Conservation (phyloP, 2,888 invertebrate species). For the Epinotia bilunana region DNA sequence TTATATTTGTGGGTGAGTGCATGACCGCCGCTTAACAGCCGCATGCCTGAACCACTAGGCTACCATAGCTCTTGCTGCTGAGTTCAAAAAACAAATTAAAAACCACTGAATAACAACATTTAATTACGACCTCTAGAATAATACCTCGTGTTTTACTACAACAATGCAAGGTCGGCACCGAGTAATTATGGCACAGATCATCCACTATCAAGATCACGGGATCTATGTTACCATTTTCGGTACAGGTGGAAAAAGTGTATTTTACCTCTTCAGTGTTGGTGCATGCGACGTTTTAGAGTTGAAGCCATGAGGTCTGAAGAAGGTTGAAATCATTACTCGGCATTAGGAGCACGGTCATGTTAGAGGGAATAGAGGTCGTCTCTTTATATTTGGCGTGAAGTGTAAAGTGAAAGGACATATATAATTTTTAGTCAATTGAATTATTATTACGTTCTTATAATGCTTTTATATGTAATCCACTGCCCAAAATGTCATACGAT, state of each 20-base stretch:
- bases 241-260: not conserved
- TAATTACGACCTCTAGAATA: constrained; percentile 27
- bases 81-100: too few relatives aligned
- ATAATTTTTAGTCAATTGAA: too few relatives aligned
- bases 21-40: too few relatives aligned
- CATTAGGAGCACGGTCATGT: constrained; percentile 11
- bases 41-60: too few relatives aligned
- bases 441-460: too few relatives aligned
- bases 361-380: not conserved
- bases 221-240: constrained; percentile 2
- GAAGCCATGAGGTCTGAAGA: not conserved
- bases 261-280: not conserved
- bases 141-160: constrained; percentile 35
- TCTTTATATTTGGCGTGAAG: not conserved
- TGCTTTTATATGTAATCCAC: too few relatives aligned
- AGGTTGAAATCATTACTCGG: constrained; percentile 11
- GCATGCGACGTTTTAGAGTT: not conserved
- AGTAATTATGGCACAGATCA: constrained; percentile 33
- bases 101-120: not conserved
- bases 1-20: too few relatives aligned
- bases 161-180: constrained; percentile 64
- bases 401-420: not conserved
- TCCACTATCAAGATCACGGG: constrained; percentile 39
- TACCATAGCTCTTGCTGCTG: too few relatives aligned
- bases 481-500: too few relatives aligned